phyloP scores from a whole-genome alignment of 2,888 invertebrate species.

The Nomada ruficornis region DNA sequence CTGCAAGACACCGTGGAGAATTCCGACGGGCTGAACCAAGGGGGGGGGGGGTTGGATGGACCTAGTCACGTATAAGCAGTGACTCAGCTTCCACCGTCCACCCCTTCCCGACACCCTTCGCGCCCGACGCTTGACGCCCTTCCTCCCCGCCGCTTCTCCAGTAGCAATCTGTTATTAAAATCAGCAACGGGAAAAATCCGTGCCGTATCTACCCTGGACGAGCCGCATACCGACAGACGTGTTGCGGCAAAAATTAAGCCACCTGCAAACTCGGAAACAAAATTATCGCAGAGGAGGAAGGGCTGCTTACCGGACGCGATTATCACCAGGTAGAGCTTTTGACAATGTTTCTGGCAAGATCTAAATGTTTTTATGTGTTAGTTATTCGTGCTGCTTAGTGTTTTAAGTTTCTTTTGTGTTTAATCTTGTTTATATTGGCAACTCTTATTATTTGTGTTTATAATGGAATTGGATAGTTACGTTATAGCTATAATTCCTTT shows the following conservation, averaged over 20 bases:
- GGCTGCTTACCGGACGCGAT: not conserved
- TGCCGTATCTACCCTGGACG: conserved; percentile 81
- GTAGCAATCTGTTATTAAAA: conserved; percentile 83
- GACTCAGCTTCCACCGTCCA: conserved; percentile 75
- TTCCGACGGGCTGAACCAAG: conserved; percentile 52
- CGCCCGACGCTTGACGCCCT: conserved; percentile 41
- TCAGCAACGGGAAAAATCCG: conserved; percentile 84
- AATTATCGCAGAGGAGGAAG: conserved; percentile 57
- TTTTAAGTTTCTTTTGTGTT: too few species aligned
- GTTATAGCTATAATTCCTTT: too few species aligned
- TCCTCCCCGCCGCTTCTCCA: conserved; percentile 52
- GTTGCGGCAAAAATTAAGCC: conserved; percentile 84
- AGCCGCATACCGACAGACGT: conserved; percentile 79
- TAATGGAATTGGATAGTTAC: too few species aligned
- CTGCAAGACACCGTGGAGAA: conserved; percentile 64
- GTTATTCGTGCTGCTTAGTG: too few species aligned
- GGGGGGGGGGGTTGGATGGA: conserved; percentile 54
- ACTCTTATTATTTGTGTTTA: too few species aligned
- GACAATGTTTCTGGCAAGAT: conserved; percentile 6
- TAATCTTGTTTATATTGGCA: too few species aligned
- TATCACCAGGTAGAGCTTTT: conserved; percentile 9
- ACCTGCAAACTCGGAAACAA: conserved; percentile 76
- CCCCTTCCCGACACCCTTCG: conserved; percentile 12
- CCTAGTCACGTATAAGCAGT: conserved; percentile 82
- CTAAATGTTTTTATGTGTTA: conserved; percentile 1